A percentile compares a stretch with the other conserved stretches of the same genome.
These are phyloP conservation scores for Margarornis squamiger DNA, from an alignment of 2,797 vertebrate genomes.

Conservation along the genomic window DNA sequence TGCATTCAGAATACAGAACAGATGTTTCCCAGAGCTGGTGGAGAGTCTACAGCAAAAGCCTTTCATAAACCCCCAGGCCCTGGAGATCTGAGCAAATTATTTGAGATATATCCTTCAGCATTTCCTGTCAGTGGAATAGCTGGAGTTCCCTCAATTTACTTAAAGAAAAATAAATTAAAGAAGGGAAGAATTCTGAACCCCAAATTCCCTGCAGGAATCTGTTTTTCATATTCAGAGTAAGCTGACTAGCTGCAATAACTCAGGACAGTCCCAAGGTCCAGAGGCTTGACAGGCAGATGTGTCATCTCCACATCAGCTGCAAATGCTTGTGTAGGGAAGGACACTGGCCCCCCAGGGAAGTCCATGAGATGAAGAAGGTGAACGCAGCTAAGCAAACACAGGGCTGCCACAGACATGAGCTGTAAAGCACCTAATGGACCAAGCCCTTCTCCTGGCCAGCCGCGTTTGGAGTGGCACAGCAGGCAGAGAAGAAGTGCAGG, in stretches of 20 bases:
- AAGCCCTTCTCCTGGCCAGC: neutral
- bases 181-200: slow-evolving; percentile 8
- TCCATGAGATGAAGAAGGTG: neutral
- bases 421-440: neutral
- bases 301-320: slow-evolving; percentile 29
- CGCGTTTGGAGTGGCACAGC: rapidly evolving
- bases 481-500: neutral
- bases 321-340: neutral
- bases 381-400: neutral
- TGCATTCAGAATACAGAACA: slow-evolving; percentile 11
- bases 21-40: slow-evolving; percentile 50
- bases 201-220: slow-evolving; percentile 32
- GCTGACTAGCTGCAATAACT: slow-evolving; percentile 43
- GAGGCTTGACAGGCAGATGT: slow-evolving; percentile 34
- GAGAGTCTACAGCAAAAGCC: slow-evolving; percentile 20
- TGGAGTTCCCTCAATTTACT: slow-evolving; percentile 26
- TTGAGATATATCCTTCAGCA: slow-evolving; percentile 48
- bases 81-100: slow-evolving; percentile 43
- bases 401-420: neutral
- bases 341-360: neutral
- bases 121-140: slow-evolving; percentile 53
- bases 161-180: slow-evolving; percentile 54
- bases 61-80: neutral
- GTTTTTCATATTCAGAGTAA: slow-evolving; percentile 39
- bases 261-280: slow-evolving; percentile 6